These are phyloP conservation scores for Tokudaia muenninki DNA, from an alignment of 2,797 vertebrate genomes.

Conservation along the genomic window DNA sequence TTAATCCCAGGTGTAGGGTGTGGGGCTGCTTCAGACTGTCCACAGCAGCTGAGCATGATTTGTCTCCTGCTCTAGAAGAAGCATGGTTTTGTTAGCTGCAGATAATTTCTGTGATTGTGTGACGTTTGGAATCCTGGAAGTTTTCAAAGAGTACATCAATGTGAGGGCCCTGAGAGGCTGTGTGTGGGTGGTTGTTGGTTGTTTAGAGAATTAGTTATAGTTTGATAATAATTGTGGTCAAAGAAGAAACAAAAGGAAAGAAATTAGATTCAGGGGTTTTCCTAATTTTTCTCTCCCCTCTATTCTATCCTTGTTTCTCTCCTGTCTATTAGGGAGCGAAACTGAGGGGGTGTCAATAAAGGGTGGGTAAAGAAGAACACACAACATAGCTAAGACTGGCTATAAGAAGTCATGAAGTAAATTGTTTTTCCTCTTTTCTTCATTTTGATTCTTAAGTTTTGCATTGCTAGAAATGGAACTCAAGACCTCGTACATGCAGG, in stretches of 20 bases:
- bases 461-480: not conserved
- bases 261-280: not conserved
- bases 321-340: not conserved
- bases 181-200: not conserved
- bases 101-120: not conserved
- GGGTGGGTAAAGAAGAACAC: not conserved
- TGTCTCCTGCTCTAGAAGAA: not conserved
- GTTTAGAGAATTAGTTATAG: not conserved
- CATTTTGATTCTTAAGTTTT: not conserved
- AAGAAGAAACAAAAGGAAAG: not conserved
- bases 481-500: too few species aligned
- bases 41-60: not conserved
- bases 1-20: not conserved
- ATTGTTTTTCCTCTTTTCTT: not conserved
- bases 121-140: not conserved
- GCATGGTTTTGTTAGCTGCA: not conserved
- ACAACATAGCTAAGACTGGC: not conserved
- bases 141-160: not conserved
- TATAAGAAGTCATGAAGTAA: not conserved
- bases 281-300: not conserved
- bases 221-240: not conserved
- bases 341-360: not conserved
- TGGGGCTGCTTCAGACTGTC: not conserved
- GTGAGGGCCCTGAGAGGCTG: not conserved
- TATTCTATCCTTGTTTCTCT: not conserved